Evolutionary conservation across 2,113 vertebrate species (phyloP).

Genomic region (Sphaerodactylus townsendi): DNA sequence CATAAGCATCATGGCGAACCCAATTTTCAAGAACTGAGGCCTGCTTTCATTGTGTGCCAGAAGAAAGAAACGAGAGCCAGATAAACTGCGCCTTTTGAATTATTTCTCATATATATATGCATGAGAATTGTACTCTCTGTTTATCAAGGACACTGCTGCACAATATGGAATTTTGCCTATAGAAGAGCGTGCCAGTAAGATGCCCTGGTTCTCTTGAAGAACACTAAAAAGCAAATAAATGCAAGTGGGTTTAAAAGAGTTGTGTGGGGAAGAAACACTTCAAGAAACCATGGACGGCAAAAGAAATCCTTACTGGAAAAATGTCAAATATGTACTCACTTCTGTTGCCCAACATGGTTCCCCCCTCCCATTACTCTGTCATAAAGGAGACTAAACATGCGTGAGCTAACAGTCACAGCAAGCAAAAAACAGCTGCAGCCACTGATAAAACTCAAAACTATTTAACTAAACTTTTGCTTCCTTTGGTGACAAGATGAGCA

Average conservation of each 20-base stretch:
- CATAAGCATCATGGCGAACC: constrained; percentile 7
- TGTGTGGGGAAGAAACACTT: not conserved
- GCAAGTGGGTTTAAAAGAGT: not conserved
- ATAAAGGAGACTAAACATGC: not conserved
- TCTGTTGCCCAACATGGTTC: constrained; percentile 16
- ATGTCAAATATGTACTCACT: not conserved
- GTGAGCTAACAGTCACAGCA: not conserved
- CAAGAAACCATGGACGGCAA: constrained; percentile 3
- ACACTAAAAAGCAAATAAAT: not conserved
- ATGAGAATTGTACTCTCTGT: constrained; percentile 3
- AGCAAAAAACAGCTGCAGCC: constrained; percentile 5
- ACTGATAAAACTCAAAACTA: constrained; percentile 33
- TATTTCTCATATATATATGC: constrained; percentile 6
- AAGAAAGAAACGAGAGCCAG: constrained; percentile 3
- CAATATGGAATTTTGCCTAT: constrained; percentile 44
- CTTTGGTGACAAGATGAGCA: constrained; percentile 13
- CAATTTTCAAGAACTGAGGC: constrained; percentile 19
- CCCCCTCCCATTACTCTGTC: not conserved
- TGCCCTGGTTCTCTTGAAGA: not conserved
- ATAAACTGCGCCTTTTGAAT: constrained; percentile 11
- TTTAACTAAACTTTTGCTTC: constrained; percentile 44
- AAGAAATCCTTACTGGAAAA: constrained; percentile 13
- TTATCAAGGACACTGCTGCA: constrained; percentile 29
- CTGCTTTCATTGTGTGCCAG: constrained; percentile 18
- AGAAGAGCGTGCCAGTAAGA: not conserved